Base-by-base conservation (phyloP, 1,140 invertebrate species). In the Campoletis sonorensis region DNA sequence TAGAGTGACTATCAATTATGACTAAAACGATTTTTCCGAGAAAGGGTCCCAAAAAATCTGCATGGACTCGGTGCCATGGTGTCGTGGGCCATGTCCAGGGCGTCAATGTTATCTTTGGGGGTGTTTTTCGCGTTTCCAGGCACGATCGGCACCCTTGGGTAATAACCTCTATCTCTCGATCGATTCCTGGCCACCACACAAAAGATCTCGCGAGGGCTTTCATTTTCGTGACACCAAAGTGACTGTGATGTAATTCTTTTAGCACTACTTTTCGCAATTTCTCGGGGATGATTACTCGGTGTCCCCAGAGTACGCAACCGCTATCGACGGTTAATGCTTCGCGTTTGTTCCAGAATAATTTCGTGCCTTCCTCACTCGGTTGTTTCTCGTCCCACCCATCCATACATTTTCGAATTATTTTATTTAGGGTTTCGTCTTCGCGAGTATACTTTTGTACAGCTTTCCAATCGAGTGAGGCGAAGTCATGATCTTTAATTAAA, bases 141-240 rank as follows among this genome's bases (percentile, higher is more conserved):
- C 30, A 70, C 4, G 26, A 0, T 33, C 1, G 30, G 67, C 67
- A 70, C 11, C 3, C 30, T 33, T 33, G 11, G 1, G 67, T 70
- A 16, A 70, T 30, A 1, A 1, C 0, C 18, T 70, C 67, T 1
- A 70, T 70, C 2, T 70, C 67, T 15, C n/a, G 10, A n/a, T 70
- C 67, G 30, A 70, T 33, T 13, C 85, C 83, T 40, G 89, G 88
- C 92, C 92, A 93, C 86, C 87, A 93, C 7, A 92, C 85, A 81
- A 90, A 89, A 10, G 78, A 86, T 11, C 92, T 72, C 10, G 91
- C 89, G 11, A 90, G 61, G 27, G 81, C 75, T 81, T 93, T 93
- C 85, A 92, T 92, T 71, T 89, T 87, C 3, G 88, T 86, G 7
- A 92, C 89, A 10, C 92, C 91, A 54, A 88, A 84, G 84, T 93